Evolutionary conservation across 2,888 invertebrate genomes (phyloP).

Genomic region (Hyppa rectilinea): DNA sequence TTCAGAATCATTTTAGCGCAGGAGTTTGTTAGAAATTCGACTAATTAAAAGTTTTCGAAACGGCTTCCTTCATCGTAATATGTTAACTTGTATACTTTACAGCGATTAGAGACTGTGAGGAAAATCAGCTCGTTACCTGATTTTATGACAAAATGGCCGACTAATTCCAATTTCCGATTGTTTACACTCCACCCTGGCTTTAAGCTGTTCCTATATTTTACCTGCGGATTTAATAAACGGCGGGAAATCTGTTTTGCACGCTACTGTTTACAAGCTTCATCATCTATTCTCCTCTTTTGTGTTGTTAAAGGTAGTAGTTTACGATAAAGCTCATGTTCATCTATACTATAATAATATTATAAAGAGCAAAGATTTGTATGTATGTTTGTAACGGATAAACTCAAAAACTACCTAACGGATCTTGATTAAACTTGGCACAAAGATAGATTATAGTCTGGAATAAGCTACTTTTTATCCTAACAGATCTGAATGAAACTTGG

Average conservation of each 20-base stretch:
- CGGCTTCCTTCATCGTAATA: constrained; percentile 23
- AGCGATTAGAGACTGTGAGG: constrained; percentile 6
- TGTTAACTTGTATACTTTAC: constrained; percentile 43
- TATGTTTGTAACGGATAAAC: no score
- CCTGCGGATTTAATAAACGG: background rate
- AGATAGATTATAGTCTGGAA: no score
- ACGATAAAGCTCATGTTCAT: background rate
- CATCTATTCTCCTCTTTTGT: background rate
- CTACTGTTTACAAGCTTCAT: background rate
- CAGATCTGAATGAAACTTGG: no score
- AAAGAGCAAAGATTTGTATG: no score
- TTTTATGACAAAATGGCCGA: constrained; percentile 36
- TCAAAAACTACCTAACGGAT: no score
- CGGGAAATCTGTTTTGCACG: background rate
- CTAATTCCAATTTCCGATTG: constrained; percentile 13
- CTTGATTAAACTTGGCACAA: no score
- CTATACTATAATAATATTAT: no score
- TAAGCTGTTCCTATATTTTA: constrained; percentile 16
- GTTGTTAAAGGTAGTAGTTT: background rate
- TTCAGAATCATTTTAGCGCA: constrained; percentile 21
- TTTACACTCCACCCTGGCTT: constrained; percentile 2
- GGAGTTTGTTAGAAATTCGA: constrained; percentile 45
- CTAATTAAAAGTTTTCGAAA: constrained; percentile 59
- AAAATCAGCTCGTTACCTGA: constrained; percentile 34
- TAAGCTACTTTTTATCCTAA: no score